Percentiles rank a stretch among this genome's conserved stretches.
phyloP scores from a whole-genome alignment of 2,797 vertebrate genomes.

The Anguilla pacifica region DNA sequence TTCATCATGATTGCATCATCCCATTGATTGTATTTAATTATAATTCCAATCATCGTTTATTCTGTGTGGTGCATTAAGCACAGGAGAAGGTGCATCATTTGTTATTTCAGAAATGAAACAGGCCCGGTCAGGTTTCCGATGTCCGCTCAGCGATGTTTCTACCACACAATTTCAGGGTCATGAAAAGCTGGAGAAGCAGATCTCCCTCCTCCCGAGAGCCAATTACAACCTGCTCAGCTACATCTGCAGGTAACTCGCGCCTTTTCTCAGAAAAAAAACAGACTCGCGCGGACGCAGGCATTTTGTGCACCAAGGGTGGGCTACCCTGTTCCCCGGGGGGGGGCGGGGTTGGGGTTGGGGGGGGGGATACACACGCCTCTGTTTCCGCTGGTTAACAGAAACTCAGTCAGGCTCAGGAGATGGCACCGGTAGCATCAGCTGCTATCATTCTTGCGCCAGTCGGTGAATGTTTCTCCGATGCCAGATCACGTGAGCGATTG shows the following conservation, averaged over 20 bases:
- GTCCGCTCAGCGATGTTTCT: background rate
- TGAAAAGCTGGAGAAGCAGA: conserved; percentile 80
- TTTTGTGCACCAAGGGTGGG: too few species aligned
- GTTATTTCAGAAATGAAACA: background rate
- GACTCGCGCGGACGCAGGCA: too few species aligned
- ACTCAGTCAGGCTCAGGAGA: too few species aligned
- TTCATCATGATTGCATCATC: background rate
- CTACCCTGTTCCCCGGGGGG: too few species aligned
- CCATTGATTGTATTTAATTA: background rate
- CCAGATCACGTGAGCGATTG: background rate
- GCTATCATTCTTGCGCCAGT: background rate
- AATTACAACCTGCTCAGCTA: conserved; percentile 96
- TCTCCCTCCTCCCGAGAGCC: conserved; percentile 80
- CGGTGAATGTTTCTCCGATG: background rate
- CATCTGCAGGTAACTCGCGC: conserved; percentile 81
- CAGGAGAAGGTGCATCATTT: background rate
- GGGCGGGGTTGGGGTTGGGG: too few species aligned
- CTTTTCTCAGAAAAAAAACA: background rate
- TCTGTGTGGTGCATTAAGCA: background rate
- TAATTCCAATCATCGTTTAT: background rate
- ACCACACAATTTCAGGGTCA: conserved; percentile 73
- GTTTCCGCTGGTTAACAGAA: too few species aligned
- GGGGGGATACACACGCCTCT: too few species aligned
- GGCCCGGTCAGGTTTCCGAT: background rate
- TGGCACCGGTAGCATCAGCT: too few species aligned